Evolutionary conservation across 2,797 vertebrate species (phyloP), one percentile per base, ranked within the genome.

Genomic region (Enoplosus armatus): DNA sequence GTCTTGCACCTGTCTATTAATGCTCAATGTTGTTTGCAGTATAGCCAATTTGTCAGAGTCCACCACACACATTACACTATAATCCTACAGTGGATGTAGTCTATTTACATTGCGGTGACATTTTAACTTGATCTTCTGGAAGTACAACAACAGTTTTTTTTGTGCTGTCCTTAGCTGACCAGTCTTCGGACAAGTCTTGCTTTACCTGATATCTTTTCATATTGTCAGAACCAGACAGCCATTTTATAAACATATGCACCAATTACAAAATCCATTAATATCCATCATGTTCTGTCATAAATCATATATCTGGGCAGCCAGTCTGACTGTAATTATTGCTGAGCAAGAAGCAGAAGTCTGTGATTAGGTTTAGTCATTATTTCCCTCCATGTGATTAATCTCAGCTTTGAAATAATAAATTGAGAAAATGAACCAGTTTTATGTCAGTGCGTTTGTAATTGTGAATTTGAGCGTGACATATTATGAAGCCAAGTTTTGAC

Each of bases 231-330:
- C 62, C 84, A 92, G 87, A 90, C 86, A 93, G 90, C 80, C 88
- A 87, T 92, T 92, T 94, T 93, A 94, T 93, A 93, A 95, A 93
- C 90, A 95, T 91, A 93, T 93, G 90, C 92, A 91, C 82, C 92
- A 94, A 94, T 95, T 95, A 95, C 90, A 93, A 94, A 95, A 94
- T 87, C 93, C 94, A 95, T 95, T 95, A 95, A 95, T 95, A 94
- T 94, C 93, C 89, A 93, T 95, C 94, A 94, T 92, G 91, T 93
- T 93, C 90, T 93, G 92, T 92, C 93, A 95, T 95, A 92, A 95
- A 95, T 95, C 94, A 93, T 91, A 93, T 90, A 91, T 85, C 90
- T 83, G 85, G 89, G 81, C 89, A 91, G 92, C 75, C 75, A 83
- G 87, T 91, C 91, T 77, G 90, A 92, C 91, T 93, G 87, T 93